Percentiles rank a stretch among this genome's conserved stretches.
phyloP scores from a whole-genome alignment of 2,113 vertebrate genomes.

The Poecile atricapillus region DNA sequence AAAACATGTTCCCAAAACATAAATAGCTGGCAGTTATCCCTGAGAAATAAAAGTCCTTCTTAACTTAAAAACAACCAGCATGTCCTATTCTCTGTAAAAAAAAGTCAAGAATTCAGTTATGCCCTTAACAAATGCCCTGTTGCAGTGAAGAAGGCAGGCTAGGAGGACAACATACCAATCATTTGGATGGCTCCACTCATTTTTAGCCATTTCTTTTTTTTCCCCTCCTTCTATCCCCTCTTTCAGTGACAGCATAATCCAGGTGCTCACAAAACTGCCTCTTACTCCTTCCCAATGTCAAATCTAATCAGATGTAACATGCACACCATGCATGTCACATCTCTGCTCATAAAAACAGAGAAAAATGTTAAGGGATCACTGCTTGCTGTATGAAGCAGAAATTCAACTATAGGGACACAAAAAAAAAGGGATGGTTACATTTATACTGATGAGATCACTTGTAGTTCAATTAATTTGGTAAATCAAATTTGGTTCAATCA shows the following conservation, averaged over 20 bases:
- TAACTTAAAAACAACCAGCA: not conserved
- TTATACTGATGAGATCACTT: not conserved
- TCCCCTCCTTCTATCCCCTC: not conserved
- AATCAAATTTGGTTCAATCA: not conserved
- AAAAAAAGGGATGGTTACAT: not conserved
- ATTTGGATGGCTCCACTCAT: not conserved
- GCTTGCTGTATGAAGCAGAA: not conserved
- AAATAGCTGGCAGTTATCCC: not conserved
- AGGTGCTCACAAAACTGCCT: conserved; percentile 6
- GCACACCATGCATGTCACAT: not conserved
- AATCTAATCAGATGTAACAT: conserved; percentile 23
- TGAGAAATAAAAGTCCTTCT: not conserved
- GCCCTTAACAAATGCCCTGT: not conserved
- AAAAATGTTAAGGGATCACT: not conserved
- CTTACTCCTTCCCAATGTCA: conserved; percentile 8
- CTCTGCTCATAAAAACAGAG: not conserved
- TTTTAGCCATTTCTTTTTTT: not conserved
- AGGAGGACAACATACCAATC: not conserved
- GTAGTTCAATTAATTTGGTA: not conserved
- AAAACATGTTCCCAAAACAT: not conserved
- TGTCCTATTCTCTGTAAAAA: not conserved
- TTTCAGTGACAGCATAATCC: not conserved
- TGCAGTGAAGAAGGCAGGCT: not conserved
- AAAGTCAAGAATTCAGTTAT: not conserved
- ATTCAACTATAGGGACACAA: not conserved